Evolutionary conservation across 2,888 invertebrate species (phyloP).

Genomic region (Thymelicus lineola): DNA sequence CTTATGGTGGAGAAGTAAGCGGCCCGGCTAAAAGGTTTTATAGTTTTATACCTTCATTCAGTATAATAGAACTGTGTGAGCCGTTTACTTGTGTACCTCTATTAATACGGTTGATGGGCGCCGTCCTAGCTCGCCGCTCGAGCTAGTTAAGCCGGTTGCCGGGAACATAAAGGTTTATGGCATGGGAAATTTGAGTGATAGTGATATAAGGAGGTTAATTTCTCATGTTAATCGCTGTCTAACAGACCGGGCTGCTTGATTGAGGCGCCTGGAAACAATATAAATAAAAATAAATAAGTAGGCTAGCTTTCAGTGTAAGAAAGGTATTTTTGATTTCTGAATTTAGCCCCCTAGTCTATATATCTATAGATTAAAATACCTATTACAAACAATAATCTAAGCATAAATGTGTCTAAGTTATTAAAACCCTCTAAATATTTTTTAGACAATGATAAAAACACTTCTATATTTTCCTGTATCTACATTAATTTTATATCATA

Average conservation of each 20-base stretch:
- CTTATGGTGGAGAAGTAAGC: conserved; percentile 51
- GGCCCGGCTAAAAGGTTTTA: conserved; percentile 57
- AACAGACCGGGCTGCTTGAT: neutral
- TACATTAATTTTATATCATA: no score
- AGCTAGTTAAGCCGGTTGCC: neutral
- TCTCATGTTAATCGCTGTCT: neutral
- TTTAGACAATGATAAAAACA: no score
- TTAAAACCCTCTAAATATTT: no score
- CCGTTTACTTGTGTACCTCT: conserved; percentile 44
- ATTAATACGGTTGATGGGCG: conserved; percentile 43
- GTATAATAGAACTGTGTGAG: conserved; percentile 39
- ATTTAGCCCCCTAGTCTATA: no score
- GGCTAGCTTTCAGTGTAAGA: no score
- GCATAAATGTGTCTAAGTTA: no score
- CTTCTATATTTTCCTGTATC: no score
- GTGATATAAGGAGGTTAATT: conserved; percentile 8
- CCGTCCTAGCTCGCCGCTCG: neutral
- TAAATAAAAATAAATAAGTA: neutral
- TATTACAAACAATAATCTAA: no score
- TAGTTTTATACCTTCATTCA: conserved; percentile 56
- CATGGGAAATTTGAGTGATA: conserved; percentile 11
- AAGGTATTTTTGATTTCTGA: no score
- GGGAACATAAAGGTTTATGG: conserved; percentile 23
- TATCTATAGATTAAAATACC: no score
- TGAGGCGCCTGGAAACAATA: conserved; percentile 8